Percentiles rank a stretch among this genome's conserved stretches.
Conservation (phyloP, 2,113 vertebrate genomes). For the Oryzias curvinotus region DNA sequence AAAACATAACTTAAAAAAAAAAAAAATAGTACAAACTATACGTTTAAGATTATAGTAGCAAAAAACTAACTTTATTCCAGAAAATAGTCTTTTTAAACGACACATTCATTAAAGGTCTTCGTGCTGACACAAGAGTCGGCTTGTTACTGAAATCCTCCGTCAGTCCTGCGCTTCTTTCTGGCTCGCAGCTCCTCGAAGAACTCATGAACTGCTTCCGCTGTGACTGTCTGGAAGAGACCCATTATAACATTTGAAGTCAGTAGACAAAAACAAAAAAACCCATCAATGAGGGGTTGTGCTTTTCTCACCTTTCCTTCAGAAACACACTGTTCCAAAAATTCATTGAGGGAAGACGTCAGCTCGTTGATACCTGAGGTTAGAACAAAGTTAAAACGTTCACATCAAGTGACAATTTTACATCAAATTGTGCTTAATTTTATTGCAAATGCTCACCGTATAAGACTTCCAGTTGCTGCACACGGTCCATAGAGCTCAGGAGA, state of each 20-base stretch:
- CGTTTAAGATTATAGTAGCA: slow-evolving; percentile 15
- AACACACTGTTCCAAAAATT: slow-evolving; percentile 87
- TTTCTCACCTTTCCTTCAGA: slow-evolving; percentile 89
- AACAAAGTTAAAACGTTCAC: neutral
- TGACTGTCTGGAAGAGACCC: slow-evolving; percentile 80
- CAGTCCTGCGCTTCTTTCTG: slow-evolving; percentile 81
- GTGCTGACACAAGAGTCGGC: slow-evolving; percentile 3
- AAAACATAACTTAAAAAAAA: neutral
- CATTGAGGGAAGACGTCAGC: slow-evolving; percentile 85
- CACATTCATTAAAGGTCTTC: slow-evolving; percentile 18
- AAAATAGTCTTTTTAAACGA: neutral
- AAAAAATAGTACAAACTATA: neutral
- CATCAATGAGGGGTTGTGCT: neutral
- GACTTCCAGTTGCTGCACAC: slow-evolving; percentile 91
- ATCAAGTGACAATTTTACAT: slow-evolving; percentile 4
- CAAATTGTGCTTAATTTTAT: slow-evolving; percentile 4
- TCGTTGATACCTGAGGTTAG: slow-evolving; percentile 86
- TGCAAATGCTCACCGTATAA: slow-evolving; percentile 84
- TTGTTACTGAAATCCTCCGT: slow-evolving; percentile 47
- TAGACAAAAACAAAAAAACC: neutral
- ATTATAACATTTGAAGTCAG: neutral
- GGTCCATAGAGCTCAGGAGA: slow-evolving; percentile 85
- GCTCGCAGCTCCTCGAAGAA: slow-evolving; percentile 91
- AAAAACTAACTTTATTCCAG: slow-evolving; percentile 23
- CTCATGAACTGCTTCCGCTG: slow-evolving; percentile 86